These are phyloP conservation scores for Oreortyx pictus DNA, from an alignment of 2,797 vertebrate genomes.

Conservation along the genomic window DNA sequence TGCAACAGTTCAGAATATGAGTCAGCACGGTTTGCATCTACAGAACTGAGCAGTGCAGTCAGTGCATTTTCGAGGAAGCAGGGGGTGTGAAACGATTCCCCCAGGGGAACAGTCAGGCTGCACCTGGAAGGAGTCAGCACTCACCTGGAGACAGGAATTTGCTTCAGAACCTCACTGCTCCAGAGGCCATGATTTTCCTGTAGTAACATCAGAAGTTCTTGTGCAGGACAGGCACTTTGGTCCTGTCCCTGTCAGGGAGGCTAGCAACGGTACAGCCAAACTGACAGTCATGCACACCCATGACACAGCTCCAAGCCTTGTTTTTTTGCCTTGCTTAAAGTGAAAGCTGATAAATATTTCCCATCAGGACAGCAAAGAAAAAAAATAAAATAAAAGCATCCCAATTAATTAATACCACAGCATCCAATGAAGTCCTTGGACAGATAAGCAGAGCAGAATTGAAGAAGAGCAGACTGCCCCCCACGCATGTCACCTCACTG, in stretches of 20 bases:
- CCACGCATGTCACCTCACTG: background rate
- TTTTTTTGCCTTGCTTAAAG: background rate
- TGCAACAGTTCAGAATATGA: constrained; percentile 49
- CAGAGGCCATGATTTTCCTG: background rate
- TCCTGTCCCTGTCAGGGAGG: background rate
- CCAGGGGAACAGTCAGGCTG: background rate
- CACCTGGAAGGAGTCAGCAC: constrained; percentile 14
- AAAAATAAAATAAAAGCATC: background rate
- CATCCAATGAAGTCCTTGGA: background rate
- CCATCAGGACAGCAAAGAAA: background rate
- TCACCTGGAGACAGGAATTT: constrained; percentile 59
- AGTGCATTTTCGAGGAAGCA: constrained; percentile 40
- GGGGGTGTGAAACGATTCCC: constrained; percentile 1
- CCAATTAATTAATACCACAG: background rate
- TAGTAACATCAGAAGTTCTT: background rate
- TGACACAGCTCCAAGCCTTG: background rate
- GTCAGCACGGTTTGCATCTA: constrained; percentile 53
- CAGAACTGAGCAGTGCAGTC: constrained; percentile 6
- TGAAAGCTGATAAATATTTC: background rate
- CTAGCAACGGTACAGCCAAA: background rate
- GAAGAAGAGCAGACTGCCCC: background rate
- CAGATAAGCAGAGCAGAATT: background rate
- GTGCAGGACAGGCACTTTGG: background rate
- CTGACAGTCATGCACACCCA: accelerated
- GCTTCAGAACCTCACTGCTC: background rate